Evolutionary conservation across 1,140 invertebrate genomes (phyloP).

Genomic region (Halesus radiatus): DNA sequence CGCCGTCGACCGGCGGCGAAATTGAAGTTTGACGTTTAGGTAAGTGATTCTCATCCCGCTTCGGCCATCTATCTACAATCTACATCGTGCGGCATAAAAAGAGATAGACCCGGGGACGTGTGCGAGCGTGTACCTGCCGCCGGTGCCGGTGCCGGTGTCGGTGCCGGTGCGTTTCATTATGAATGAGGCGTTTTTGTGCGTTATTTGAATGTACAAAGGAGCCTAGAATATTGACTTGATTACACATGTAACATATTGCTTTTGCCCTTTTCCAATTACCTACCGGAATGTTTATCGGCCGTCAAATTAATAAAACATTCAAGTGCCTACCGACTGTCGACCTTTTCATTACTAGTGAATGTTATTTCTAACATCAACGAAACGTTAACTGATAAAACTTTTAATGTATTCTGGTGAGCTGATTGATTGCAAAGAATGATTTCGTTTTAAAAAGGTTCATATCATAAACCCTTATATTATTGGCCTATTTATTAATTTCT

Average conservation of each 20-base stretch:
- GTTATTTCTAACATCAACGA: too few relatives aligned
- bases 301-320: not conserved
- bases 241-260: constrained; percentile 22
- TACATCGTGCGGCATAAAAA: not conserved
- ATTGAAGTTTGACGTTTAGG: constrained; percentile 49
- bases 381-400: too few relatives aligned
- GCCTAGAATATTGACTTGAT: constrained; percentile 3
- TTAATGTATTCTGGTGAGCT: too few relatives aligned
- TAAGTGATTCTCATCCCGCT: constrained; percentile 43
- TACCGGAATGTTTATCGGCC: not conserved
- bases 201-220: constrained; percentile 29
- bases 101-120: not conserved
- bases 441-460: too few relatives aligned
- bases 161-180: not conserved
- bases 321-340: too few relatives aligned
- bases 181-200: constrained; percentile 30
- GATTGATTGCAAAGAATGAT: too few relatives aligned
- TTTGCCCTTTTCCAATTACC: constrained; percentile 25
- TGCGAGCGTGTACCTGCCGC: not conserved
- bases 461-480: too few relatives aligned
- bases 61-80: constrained; percentile 20
- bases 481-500: too few relatives aligned
- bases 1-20: constrained; percentile 42
- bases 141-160: too few relatives aligned
- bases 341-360: too few relatives aligned